Conservation (phyloP, 2,888 invertebrate species). For the Sclerodermus sp. region DNA sequence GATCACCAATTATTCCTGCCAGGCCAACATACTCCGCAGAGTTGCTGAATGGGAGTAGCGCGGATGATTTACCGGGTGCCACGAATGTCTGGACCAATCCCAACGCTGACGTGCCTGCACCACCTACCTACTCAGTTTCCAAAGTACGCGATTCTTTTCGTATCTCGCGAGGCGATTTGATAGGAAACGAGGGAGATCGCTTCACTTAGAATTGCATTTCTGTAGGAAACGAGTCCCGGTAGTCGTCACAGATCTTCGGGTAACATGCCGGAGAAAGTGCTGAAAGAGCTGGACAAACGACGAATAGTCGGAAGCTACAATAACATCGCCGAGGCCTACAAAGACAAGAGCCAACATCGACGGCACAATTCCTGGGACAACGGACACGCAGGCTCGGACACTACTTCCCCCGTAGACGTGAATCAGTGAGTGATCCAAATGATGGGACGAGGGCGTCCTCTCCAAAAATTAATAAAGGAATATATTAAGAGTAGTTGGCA, state of each 20-base stretch:
- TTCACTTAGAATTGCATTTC: constrained; percentile 20
- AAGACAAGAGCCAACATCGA: constrained; percentile 48
- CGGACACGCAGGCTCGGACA: constrained; percentile 40
- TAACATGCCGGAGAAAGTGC: constrained; percentile 66
- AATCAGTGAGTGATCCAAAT: constrained; percentile 22
- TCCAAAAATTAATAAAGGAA: background rate
- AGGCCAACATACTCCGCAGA: constrained; percentile 72
- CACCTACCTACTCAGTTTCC: constrained; percentile 31
- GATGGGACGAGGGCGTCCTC: background rate
- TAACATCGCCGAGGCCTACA: constrained; percentile 51
- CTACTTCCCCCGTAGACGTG: constrained; percentile 34
- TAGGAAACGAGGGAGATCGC: too few relatives aligned
- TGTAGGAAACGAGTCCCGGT: constrained; percentile 31
- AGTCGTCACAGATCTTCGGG: constrained; percentile 51
- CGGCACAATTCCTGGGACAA: constrained; percentile 54
- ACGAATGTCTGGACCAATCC: constrained; percentile 78
- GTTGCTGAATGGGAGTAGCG: constrained; percentile 42
- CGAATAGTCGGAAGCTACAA: constrained; percentile 64
- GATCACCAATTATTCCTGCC: constrained; percentile 81
- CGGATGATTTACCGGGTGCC: constrained; percentile 45
- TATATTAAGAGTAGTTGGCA: background rate
- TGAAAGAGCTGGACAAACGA: constrained; percentile 67
- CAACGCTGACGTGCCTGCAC: constrained; percentile 30
- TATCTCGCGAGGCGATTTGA: too few relatives aligned
- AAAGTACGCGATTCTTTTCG: constrained; percentile 28